Conservation (phyloP, 1,140 invertebrate genomes). For the Panulirus ornatus region DNA sequence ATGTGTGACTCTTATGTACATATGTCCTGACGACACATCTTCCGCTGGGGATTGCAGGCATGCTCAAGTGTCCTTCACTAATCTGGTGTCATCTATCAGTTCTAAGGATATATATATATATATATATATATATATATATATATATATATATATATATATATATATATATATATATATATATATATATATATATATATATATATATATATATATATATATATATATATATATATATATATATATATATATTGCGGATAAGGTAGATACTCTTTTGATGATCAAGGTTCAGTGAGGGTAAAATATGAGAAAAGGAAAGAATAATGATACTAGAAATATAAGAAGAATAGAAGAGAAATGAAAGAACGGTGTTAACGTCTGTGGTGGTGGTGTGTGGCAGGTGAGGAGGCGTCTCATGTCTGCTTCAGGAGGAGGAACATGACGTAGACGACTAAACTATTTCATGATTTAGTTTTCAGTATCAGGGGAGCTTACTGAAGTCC, state of each 20-base stretch:
- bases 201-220: conserved; percentile 14
- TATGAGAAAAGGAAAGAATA: background rate
- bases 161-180: conserved; percentile 14
- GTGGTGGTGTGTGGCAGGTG: background rate
- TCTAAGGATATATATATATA: too few relatives aligned
- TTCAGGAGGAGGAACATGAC: too few relatives aligned
- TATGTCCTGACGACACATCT: too few relatives aligned
- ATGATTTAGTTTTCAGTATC: too few relatives aligned
- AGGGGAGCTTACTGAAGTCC: too few relatives aligned
- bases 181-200: conserved; percentile 11
- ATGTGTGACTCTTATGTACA: too few relatives aligned
- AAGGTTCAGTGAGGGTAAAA: background rate
- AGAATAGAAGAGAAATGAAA: background rate
- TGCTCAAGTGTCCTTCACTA: too few relatives aligned
- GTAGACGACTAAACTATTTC: too few relatives aligned
- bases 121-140: too few relatives aligned
- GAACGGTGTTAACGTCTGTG: background rate
- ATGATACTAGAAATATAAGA: background rate
- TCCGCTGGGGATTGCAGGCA: too few relatives aligned
- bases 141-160: conserved; percentile 14
- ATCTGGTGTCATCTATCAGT: too few relatives aligned
- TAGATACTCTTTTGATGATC: background rate
- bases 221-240: conserved; percentile 14
- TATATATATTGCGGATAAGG: too few relatives aligned
- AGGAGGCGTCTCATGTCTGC: background rate